Evolutionary conservation across 1,140 invertebrate genomes (phyloP), one percentile per base, ranked within the genome.

Genomic region (Drosophila kepulauana): DNA sequence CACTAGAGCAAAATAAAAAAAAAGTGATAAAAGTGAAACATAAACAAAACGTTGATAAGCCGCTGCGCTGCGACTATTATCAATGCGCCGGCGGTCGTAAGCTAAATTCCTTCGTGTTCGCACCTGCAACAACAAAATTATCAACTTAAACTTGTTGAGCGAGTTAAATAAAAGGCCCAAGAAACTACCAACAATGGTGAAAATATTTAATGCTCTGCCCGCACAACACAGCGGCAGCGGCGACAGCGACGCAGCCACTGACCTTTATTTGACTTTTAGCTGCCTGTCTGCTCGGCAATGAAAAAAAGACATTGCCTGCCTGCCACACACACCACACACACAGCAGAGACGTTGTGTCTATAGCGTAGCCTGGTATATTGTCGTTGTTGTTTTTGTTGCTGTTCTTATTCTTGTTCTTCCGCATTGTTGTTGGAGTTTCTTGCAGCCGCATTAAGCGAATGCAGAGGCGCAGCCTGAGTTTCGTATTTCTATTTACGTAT

Each of bases 221-320:
- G 41, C 51, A 67, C 78, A 48, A 30, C 74, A 30, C 74, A 48
- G 68, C 84, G 54, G 52, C 75, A 62, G 69, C 70, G 74, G 67
- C 84, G 59, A 59, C 75, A 62, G 70, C 71, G 74, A 68, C 66
- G 62, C 82, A 67, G 56, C 85, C 85, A 88, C 62, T 88, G 85
- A 88, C 85, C 85, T 88, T 85, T 88, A 88, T 88, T 88, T 88
- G 85, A 88, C 85, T 88, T 88, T 79, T 86, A 86, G 81, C 74
- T 84, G 71, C 46, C 57, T 61, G 72, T 56, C 68, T 73, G 82
- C 72, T 82, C 68, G 82, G 80, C 76, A 88, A 67, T 84, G 80
- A 82, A 88, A 86, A 79, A 86, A 75, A 79, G 68, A 77, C 78
- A 77, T 68, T 87, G 79, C 79, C 84, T 87, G 79, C 79, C 79